Conservation (phyloP, 2,888 invertebrate genomes). For the Pachycephus smyrnensis region DNA sequence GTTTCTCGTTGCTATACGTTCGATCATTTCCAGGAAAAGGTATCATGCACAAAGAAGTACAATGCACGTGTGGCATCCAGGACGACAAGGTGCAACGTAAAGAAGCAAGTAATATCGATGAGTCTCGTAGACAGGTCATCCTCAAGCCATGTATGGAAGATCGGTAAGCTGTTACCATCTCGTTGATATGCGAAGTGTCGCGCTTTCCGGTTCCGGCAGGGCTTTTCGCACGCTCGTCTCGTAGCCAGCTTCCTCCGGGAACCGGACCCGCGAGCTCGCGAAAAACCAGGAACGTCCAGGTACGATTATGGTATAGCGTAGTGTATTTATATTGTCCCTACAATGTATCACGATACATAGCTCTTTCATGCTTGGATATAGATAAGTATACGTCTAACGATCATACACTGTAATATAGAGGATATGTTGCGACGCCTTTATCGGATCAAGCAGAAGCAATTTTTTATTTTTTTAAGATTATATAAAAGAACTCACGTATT, state of each 20-base stretch:
- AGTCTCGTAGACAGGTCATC: background rate
- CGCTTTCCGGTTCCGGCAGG: slow-evolving; percentile 53
- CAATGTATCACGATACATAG: background rate
- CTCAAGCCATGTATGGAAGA: background rate
- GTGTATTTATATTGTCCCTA: no score
- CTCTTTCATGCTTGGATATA: background rate
- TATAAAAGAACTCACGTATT: background rate
- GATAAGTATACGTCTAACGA: background rate
- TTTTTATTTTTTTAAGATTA: background rate
- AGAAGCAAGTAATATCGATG: background rate
- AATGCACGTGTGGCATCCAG: background rate
- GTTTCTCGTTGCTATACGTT: background rate
- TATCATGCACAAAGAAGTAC: background rate
- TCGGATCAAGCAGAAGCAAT: background rate
- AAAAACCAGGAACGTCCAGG: background rate
- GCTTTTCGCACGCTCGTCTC: slow-evolving; percentile 47
- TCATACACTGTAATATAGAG: background rate
- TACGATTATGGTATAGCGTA: background rate
- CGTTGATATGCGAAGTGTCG: slow-evolving; percentile 49
- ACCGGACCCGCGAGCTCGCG: slow-evolving; percentile 12
- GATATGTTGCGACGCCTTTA: background rate
- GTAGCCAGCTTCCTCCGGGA: slow-evolving; percentile 38
- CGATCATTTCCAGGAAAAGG: background rate
- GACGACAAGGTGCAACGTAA: background rate
- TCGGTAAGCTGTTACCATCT: slow-evolving; percentile 18